Base-by-base conservation (phyloP, 2,797 vertebrate genomes). In the Manis crassicaudata region DNA sequence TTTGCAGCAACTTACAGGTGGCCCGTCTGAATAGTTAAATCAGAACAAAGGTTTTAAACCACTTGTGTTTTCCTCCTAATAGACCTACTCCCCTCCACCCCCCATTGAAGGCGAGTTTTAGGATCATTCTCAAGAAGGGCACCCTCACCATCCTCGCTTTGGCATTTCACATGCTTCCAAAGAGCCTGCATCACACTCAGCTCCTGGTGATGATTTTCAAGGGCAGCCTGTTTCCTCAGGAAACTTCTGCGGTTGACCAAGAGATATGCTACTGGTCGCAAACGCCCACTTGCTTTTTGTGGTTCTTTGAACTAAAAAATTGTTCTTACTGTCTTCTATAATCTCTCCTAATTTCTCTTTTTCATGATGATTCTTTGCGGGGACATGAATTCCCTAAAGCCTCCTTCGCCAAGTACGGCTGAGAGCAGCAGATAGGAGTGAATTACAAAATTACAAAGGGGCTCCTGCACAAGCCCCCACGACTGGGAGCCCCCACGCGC, bases 191-290 rank as follows among this genome's bases (percentile, higher is more conserved):
- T 62, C 87, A 56, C 1, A 60, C 81, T 8, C 96, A 92, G 58
- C n/a, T 88, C 90, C 54, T 0, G 81, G 92, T 43, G 92, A 96
- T 96, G 40, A 68, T 86, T 97, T 95, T 94, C 88, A 93, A 95
- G 81, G 92, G 88, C 84, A 95, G 62, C 65, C 94, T 84, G 88
- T 97, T 98, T 98, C 98, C 98, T 98, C 97, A 98, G 98, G 98
- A 98, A 98, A 96, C 95, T 72, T 96, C 94, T 98, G 98, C 84
- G 98, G 98, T 98, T 98, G 97, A 98, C 95, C 95, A 96, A 97
- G 86, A 98, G 96, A 95, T 89, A 94, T 0, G 82, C 87, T 97
- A 97, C 95, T 97, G 90, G 95, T 97, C 93, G 81, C 90, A 97
- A 96, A 96, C 94, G 96, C 81, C 76, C 95, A 96, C 79, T 88